These are phyloP conservation scores for Lycaon pictus DNA, from an alignment of 2,113 vertebrate genomes.

Conservation along the genomic window DNA sequence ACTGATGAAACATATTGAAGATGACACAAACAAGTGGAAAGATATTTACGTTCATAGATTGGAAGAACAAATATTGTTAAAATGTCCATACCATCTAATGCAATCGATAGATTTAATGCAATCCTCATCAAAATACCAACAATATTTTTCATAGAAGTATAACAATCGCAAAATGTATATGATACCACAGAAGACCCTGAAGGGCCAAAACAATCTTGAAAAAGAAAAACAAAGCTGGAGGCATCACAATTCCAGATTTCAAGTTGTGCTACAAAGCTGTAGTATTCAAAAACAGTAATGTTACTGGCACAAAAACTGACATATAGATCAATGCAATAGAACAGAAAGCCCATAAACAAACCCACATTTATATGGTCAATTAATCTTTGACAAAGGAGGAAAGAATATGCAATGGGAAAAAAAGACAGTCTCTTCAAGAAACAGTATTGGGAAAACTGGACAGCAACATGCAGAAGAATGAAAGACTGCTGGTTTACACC, in stretches of 20 bases:
- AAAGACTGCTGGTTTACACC: neutral
- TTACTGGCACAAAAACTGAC: neutral
- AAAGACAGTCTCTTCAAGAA: neutral
- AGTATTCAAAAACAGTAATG: neutral
- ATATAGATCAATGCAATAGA: neutral
- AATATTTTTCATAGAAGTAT: neutral
- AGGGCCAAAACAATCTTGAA: neutral
- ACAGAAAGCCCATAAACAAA: neutral
- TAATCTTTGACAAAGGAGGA: neutral
- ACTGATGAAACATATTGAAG: neutral
- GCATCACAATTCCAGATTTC: neutral
- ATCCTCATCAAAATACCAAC: neutral
- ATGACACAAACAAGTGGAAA: neutral
- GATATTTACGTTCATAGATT: neutral
- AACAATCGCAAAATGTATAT: neutral
- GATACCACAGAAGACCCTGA: neutral
- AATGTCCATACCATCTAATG: neutral
- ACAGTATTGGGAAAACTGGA: neutral
- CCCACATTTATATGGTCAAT: neutral
- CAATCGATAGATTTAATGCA: neutral
- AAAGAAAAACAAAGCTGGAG: neutral
- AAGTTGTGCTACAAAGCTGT: neutral
- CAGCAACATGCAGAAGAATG: neutral
- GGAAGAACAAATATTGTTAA: neutral
- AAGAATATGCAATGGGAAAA: neutral